Base-by-base conservation (phyloP, 2,797 vertebrate genomes). In the Australoheros facetus region DNA sequence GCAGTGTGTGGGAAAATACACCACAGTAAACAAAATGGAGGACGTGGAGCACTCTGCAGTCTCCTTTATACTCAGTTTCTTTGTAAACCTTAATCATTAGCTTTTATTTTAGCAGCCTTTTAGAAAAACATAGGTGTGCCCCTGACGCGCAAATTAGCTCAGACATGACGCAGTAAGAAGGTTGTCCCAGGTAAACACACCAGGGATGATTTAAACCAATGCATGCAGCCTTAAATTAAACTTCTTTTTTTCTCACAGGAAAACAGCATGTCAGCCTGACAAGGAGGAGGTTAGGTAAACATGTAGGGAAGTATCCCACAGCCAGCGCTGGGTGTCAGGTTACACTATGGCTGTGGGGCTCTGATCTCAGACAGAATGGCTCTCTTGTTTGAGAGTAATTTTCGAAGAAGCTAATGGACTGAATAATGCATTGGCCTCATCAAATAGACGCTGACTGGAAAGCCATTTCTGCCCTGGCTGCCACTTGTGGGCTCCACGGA, bases 361-460 rank as follows among this genome's bases (percentile, higher is more conserved):
- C 93, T 94, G 93, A 94, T 93, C 93, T 91, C 93, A 92, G 90
- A 94, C 91, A 93, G 93, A 94, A 94, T 88, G 92, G 92, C 92
- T 93, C 92, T 94, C 92, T 94, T 95, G 94, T 95, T 92, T 93
- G 93, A 94, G 91, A 93, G 93, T 94, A 89, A 94, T 94, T 93
- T 94, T 94, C 90, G 87, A 91, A 94, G 92, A 94, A 91, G 93
- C 93, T 95, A 95, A 95, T 94, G 93, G 93, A 92, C 93, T 95
- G 93, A 95, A 95, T 95, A 95, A 94, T 94, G 93, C 94, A 95
- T 94, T 89, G 89, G 92, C 91, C 91, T 94, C 93, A 93, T 95
- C 93, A 94, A 94, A 93, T 94, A 93, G 92, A 93, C 83, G 85
- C 90, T 92, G 94, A 94, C 94, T 93, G 92, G 93, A 94, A 94